Base-by-base conservation (phyloP, 2,888 invertebrate species). In the Trissonchulus sp. region DNA sequence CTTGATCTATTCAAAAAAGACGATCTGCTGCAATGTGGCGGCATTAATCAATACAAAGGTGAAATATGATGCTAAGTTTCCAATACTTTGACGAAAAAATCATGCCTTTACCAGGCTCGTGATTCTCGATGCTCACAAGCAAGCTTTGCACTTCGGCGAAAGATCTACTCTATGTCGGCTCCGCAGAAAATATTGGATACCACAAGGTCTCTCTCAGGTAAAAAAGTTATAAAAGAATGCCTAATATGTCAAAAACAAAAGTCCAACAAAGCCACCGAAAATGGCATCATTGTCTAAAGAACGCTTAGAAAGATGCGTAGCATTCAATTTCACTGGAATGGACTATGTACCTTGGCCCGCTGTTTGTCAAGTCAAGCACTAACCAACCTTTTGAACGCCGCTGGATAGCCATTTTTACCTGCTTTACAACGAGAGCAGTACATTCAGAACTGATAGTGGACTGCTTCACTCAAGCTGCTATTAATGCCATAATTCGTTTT, bases 341-440 rank as follows among this genome's bases (percentile, higher is more conserved):
- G 69, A 69, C 31, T 69, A 65, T 28, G 3, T n/a, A 48, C 48
- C 8, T 69, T 30, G 69, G 69, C 2, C 69, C 69, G 15, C 23
- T 69, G 2, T 34, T 3, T 34, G 35, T 69, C 35, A 69, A 69
- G 69, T 8, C 31, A 18, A 8, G 23, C 33, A 72, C 74, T 23
- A 8, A 8, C 23, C 23, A 8, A 48, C 48, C 8, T 15, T 48
- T 15, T 23, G 8, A 48, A 23, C 75, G 74, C 3, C 8, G 15
- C 3, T 74, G 68, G 63, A 28, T 74, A 8, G 75, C 30, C 28
- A 28, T 74, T 3, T 74, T 74, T 33, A 74, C 74, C 18, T 74
- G 74, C 35, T 18, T 69, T 28, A 34, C 35, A 3, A 72, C 71
- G 74, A 62, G 74, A 74, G 74, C 74, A 34, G 18, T 74, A 23